Evolutionary conservation across 1,140 invertebrate species (phyloP), one percentile per base, ranked within the genome.

Genomic region (Drosophila chauvacae): DNA sequence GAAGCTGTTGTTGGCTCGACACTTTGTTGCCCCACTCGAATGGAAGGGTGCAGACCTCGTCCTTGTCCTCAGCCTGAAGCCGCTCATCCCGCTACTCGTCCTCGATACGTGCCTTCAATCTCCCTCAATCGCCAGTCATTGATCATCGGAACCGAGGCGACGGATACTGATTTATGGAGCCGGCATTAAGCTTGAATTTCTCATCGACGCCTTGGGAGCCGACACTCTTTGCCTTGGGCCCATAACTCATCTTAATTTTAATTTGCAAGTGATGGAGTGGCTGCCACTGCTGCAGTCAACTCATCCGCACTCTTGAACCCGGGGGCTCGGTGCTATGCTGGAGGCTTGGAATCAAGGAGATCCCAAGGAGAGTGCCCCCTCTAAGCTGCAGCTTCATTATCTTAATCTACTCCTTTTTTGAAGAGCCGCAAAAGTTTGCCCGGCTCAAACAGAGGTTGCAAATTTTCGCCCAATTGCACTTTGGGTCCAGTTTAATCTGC

Each of bases 181-280:
- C 41, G 72, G 73, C 72, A 76, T 77, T 69, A 66, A 59, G 64
- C 44, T 71, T 70, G 55, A 62, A 57, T 77, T 61, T 60, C 59
- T 59, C 75, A 72, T 71, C 39, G 66, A 44, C 60, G 56, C 58
- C 75, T 59, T 59, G 66, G 70, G 70, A 60, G 45, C 66, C 35
- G 20, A 56, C 35, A 57, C 23, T 39, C 53, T 26, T 56, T 56
- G 53, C 53, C 53, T 39, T 2, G 53, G 35, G 73, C 64, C 50
- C 85, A 90, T 90, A 90, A 81, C 88, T 88, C 85, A 88, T 88
- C 85, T 90, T 88, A 85, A 88, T 88, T 90, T 88, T 90, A 88
- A 88, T 88, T 88, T 90, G 74, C 77, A 65, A 88, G 85, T 90
- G 84, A 88, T 90, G 85, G 84, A 88, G 84, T 88, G 69, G 85